Conservation (phyloP, 2,888 invertebrate species). For the Drosophila aldrichi region DNA sequence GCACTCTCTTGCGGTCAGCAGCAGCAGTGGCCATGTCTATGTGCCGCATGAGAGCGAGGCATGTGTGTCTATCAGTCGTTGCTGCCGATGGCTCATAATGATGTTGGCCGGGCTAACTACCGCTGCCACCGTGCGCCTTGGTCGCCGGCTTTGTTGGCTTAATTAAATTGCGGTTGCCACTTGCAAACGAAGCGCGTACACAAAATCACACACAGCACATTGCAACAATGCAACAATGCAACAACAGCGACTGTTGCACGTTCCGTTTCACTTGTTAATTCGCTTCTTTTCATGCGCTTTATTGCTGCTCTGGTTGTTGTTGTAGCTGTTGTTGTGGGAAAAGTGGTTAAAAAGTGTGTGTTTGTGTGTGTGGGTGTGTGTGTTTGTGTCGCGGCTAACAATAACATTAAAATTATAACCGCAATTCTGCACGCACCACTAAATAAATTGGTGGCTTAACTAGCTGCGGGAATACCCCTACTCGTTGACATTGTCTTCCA, state of each 20-base stretch:
- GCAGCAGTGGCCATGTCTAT: constrained; percentile 1
- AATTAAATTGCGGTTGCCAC: constrained; percentile 78
- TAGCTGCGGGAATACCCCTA: constrained; percentile 32
- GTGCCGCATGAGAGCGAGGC: neutral
- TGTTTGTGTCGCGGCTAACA: constrained; percentile 27
- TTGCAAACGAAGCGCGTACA: constrained; percentile 81
- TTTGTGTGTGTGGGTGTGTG: neutral
- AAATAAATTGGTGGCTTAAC: constrained; percentile 19
- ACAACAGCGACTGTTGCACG: constrained; percentile 45
- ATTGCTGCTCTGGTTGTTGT: neutral
- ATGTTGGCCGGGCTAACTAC: constrained; percentile 36
- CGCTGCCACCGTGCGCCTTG: constrained; percentile 1
- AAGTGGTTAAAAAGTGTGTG: constrained; percentile 4
- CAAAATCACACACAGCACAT: constrained; percentile 61
- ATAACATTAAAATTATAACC: constrained; percentile 51
- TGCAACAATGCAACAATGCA: constrained; percentile 21
- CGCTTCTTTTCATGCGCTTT: neutral
- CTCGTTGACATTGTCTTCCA: neutral
- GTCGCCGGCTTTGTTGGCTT: constrained; percentile 75
- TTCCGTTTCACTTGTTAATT: constrained; percentile 25
- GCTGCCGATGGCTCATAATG: constrained; percentile 27
- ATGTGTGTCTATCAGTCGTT: constrained; percentile 48
- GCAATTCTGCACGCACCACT: constrained; percentile 42
- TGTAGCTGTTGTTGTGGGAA: constrained; percentile 16
- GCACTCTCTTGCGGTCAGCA: constrained; percentile 20